A percentile compares a stretch with the other conserved stretches of the same genome.
Conservation (phyloP, 2,113 vertebrate species). For the Sylvicapra grimmia region DNA sequence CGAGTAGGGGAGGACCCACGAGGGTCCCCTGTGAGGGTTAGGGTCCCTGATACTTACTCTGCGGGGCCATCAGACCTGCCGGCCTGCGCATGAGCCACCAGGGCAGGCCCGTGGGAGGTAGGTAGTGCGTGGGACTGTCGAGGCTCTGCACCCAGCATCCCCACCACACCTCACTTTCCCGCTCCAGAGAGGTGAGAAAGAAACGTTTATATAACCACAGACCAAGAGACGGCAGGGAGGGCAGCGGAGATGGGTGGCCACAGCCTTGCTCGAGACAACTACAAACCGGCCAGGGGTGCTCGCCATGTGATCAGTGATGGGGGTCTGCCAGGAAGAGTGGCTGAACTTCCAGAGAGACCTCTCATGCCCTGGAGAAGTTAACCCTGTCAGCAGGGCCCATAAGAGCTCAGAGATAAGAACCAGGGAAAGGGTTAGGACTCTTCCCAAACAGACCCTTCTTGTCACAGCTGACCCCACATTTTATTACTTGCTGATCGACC, state of each 20-base stretch:
- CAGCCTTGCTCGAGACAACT: accelerated
- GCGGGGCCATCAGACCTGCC: too few species aligned
- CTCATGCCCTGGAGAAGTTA: background rate
- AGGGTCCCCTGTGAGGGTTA: background rate
- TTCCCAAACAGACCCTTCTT: background rate
- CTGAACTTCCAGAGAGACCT: background rate
- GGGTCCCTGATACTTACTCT: background rate
- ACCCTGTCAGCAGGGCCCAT: background rate
- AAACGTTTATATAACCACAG: background rate
- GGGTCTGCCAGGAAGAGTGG: background rate
- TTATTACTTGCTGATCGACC: background rate
- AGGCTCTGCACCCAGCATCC: too few species aligned
- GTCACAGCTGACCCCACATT: background rate
- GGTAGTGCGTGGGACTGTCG: background rate
- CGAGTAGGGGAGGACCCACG: background rate
- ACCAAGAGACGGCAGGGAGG: background rate
- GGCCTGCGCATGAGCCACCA: background rate
- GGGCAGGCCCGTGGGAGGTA: accelerated
- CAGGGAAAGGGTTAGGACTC: background rate
- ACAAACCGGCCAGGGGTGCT: accelerated
- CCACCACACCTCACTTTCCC: background rate
- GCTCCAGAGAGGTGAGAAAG: too few species aligned
- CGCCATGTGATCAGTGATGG: accelerated
- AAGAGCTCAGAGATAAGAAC: background rate
- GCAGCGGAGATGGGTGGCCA: background rate